Evolutionary conservation across 2,888 invertebrate genomes (phyloP).

Genomic region (Charanyca ferruginea): DNA sequence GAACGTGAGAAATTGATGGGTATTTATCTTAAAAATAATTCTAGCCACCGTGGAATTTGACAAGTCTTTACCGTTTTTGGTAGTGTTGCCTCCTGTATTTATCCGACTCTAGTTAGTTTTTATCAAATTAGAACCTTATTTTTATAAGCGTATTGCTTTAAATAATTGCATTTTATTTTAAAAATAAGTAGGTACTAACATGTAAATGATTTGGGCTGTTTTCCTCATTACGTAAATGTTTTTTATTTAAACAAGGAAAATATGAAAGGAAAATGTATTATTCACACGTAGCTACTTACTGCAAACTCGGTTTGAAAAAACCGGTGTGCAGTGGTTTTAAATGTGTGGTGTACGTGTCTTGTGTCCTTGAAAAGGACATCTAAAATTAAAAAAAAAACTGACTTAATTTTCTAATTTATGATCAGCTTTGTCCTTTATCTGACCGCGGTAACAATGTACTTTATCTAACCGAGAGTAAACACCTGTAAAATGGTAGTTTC

Average conservation of each 20-base stretch:
- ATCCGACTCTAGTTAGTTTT: too few species aligned
- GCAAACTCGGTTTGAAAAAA: too few species aligned
- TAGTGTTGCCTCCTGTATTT: too few species aligned
- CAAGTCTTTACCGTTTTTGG: background rate
- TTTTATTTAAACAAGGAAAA: background rate
- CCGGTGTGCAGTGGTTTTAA: too few species aligned
- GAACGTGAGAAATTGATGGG: constrained; percentile 31
- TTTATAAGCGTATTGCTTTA: too few species aligned
- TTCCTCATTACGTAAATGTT: background rate
- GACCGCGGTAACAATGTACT: constrained; percentile 35
- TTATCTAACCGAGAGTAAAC: constrained; percentile 50
- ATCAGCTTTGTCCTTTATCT: constrained; percentile 45
- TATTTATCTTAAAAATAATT: constrained; percentile 25
- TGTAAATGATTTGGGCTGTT: background rate
- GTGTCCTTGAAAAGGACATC: background rate
- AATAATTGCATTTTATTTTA: too few species aligned
- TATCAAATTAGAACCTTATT: too few species aligned
- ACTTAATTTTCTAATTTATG: constrained; percentile 7
- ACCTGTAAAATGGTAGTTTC: constrained; percentile 60
- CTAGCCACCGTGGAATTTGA: background rate
- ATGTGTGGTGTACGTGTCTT: too few species aligned
- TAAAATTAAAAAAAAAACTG: background rate
- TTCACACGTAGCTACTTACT: too few species aligned
- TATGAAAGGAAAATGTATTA: background rate
- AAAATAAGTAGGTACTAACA: too few species aligned